Base-by-base conservation (phyloP, 1,140 invertebrate genomes). In the Colletes latitarsis region DNA sequence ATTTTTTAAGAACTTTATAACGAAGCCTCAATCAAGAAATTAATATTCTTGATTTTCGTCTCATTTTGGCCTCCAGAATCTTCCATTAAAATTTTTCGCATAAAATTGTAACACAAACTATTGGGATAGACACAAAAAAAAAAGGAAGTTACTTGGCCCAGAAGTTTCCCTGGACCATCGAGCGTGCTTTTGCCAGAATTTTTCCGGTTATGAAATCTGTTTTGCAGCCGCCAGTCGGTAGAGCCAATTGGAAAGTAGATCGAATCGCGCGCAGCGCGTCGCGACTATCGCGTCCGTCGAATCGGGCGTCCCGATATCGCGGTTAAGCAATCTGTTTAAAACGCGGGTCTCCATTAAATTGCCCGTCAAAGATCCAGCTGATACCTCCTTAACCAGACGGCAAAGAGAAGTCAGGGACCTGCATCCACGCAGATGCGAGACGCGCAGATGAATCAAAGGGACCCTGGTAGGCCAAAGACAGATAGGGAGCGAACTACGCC, bases 361-460 rank as follows among this genome's bases (percentile, higher is more conserved):
- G 39, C 49, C 68, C 49, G 76, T 72, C 68, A 72, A 63, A 78
- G 58, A 72, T 72, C 58, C 46, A 46, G n/a, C 49, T 49, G 76
- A 78, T 78, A 72, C 8, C 68, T 72, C 14, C 77, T 72, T 71
- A 46, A 19, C 57, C 67, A 43, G 41, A 58, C 49, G 17, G 9
- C 15, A 30, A 72, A 66, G 43, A 0, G 41, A n/a, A 68, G 21
- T 46, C 43, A 6, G 4, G 17, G 30, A 15, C n/a, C 43, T 30
- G 76, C 30, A 49, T 63, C 64, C 66, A 52, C 41, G 6, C 55
- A 46, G 53, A 73, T 17, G 62, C 3, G 12, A 52, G 19, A 49
- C 6, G 15, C 43, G 49, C 46, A 62, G 57, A 69, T 63, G 70
- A 68, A 75, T 75, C 78, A 81, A 81, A 76, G 73, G 39, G 49